Evolutionary conservation across 2,113 vertebrate genomes (phyloP), one percentile per base, ranked within the genome.

Genomic region (Cygnus buccinator): DNA sequence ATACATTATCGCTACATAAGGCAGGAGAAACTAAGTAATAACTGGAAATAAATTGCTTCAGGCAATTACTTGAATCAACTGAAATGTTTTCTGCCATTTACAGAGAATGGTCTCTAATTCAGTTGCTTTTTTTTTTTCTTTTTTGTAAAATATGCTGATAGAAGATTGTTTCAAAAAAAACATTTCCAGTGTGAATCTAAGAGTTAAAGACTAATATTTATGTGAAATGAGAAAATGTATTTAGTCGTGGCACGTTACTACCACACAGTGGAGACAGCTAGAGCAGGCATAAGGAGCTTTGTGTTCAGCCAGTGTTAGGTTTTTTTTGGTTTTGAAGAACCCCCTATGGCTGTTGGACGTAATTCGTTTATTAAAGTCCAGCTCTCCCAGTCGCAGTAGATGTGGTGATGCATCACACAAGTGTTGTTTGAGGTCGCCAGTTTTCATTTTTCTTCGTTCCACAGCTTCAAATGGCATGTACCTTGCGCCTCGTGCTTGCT

Each of bases 211-310:
- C 25, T 82, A 75, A 78, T 89, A 73, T 82, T 88, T 57, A 31
- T 31, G 43, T 87, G 73, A 84, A 90, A 77, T 73, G 46, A 72
- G 18, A 12, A 77, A 84, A 57, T 28, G 4, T 68, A 48, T 78
- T 92, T 78, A 63, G 14, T 85, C 3, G 13, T 87, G 52, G 61
- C 39, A 90, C 22, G 0, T 94, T 92, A 44, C 86, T 96, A 92
- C 61, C 72, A 84, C 73, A n/a, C 31, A 92, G 93, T 96, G 92
- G 88, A 87, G 90, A 75, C 72, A 89, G 61, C 33, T 67, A 41
- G 57, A 88, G 80, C 41, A 85, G 50, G 21, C 7, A 0, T 76
- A 33, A 76, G 31, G 57, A 10, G 26, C 84, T 87, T 82, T 46
- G n/a, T 52, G 23, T 71, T 81, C 0, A 1, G 25, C 28, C 31